Evolutionary conservation across 2,888 invertebrate species (phyloP).

Genomic region (Xanthorhoe designata): DNA sequence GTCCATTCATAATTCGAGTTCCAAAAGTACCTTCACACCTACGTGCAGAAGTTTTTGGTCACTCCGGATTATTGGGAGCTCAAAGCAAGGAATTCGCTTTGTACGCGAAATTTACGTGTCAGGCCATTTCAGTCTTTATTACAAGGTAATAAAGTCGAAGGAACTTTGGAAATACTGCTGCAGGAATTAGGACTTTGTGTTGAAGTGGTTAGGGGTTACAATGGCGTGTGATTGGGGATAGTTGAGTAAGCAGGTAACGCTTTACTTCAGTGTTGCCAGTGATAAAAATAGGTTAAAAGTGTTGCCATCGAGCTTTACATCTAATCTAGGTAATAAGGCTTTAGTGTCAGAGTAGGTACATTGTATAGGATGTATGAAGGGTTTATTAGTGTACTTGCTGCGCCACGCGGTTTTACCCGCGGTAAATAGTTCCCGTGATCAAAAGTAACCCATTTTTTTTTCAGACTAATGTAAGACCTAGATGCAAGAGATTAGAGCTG

Average conservation of each 20-base stretch:
- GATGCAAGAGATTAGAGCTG: too few relatives aligned
- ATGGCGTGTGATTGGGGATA: constrained; percentile 6
- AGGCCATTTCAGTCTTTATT: constrained; percentile 22
- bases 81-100: constrained; percentile 26
- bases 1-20: constrained; percentile 18
- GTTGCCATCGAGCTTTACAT: neutral
- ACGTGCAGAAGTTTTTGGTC: constrained; percentile 33
- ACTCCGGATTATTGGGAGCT: constrained; percentile 29
- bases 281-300: neutral
- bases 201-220: neutral
- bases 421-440: too few relatives aligned
- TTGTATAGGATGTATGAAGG: neutral
- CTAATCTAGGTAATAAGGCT: neutral
- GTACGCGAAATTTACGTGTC: constrained; percentile 13
- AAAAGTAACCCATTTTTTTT: too few relatives aligned
- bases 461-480: too few relatives aligned
- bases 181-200: constrained; percentile 2
- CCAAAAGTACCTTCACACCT: constrained; percentile 14
- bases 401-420: too few relatives aligned
- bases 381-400: too few relatives aligned
- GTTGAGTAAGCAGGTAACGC: constrained; percentile 12
- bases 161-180: neutral
- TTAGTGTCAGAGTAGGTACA: neutral
- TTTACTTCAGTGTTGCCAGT: constrained; percentile 9
- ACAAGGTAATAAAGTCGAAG: constrained; percentile 14